A percentile compares a stretch with the other conserved stretches of the same genome.
phyloP scores from a whole-genome alignment of 2,113 vertebrate species.

The Gymnarchus niloticus region DNA sequence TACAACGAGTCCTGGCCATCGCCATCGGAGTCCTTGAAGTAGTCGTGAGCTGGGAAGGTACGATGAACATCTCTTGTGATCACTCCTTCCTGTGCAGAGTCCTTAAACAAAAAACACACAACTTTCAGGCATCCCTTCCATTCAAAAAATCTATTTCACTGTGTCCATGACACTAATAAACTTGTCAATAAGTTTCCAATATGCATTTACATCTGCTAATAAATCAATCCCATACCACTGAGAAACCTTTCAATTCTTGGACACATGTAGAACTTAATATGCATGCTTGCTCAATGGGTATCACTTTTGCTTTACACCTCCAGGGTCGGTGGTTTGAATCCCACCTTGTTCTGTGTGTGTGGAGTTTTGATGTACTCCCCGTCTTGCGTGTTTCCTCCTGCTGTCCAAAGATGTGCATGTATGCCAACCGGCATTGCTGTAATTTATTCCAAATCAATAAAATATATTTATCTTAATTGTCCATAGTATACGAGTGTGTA shows the following conservation, averaged over 20 bases:
- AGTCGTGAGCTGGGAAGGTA: constrained; percentile 94
- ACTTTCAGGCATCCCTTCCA: not conserved
- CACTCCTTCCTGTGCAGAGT: constrained; percentile 86
- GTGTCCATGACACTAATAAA: not conserved
- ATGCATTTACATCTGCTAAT: not conserved
- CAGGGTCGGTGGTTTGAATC: no score
- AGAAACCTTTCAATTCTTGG: not conserved
- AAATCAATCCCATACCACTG: not conserved
- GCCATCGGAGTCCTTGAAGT: constrained; percentile 92
- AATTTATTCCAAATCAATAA: no score
- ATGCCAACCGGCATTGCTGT: no score
- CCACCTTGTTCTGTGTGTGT: no score
- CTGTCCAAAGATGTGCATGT: no score
- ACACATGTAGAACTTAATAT: not conserved
- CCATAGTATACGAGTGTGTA: no score
- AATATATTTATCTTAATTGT: no score
- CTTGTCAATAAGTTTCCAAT: not conserved
- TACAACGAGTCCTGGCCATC: constrained; percentile 95
- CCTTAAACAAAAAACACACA: constrained; percentile 55
- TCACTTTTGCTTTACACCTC: no score
- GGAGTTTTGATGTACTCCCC: no score
- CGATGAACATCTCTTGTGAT: constrained; percentile 96
- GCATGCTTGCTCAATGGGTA: no score
- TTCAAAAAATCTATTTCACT: not conserved
- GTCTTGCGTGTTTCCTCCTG: no score